A percentile compares a stretch with the other conserved stretches of the same genome.
Conservation (phyloP, 2,797 vertebrate genomes). For the Poecile montanus region DNA sequence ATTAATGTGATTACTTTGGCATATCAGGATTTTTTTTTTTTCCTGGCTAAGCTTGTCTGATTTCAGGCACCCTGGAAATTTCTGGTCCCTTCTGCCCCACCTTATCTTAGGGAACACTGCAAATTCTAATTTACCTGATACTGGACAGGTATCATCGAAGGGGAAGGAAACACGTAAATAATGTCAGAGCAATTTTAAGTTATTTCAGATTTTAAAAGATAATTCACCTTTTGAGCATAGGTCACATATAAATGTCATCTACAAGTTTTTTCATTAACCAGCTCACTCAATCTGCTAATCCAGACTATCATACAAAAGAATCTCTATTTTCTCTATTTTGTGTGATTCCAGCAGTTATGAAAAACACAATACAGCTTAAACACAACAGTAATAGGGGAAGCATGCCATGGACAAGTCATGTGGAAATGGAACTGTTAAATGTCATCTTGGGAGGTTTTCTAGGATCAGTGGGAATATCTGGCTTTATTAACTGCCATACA, state of each 20-base stretch:
- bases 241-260: neutral
- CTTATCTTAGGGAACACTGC: neutral
- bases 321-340: neutral
- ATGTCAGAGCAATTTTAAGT: neutral
- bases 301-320: neutral
- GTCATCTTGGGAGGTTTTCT: neutral
- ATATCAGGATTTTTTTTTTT: neutral
- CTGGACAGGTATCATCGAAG: neutral
- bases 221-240: neutral
- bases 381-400: neutral
- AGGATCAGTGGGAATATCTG: neutral
- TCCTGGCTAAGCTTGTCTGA: neutral
- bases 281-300: neutral
- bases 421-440: neutral
- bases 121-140: neutral
- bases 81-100: neutral
- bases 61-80: neutral
- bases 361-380: neutral
- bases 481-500: neutral
- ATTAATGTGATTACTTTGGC: neutral
- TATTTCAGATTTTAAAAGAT: neutral
- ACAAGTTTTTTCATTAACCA: neutral
- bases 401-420: neutral
- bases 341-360: neutral
- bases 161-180: neutral